Base-by-base conservation (phyloP, 2,113 vertebrate species). In the Halcyon malimbica region DNA sequence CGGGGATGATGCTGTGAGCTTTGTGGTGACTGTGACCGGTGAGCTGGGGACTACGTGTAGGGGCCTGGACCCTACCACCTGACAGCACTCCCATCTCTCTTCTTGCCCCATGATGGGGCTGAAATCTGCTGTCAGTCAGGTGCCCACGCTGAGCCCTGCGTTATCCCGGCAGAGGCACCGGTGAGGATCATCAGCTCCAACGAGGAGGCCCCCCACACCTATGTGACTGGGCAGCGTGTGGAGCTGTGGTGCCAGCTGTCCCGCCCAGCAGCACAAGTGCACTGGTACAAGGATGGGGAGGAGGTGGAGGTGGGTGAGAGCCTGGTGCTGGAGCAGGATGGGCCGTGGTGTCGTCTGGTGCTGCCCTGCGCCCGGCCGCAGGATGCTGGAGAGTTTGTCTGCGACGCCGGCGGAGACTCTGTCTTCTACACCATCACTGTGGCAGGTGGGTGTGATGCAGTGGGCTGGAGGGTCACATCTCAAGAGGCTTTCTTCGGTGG, bases 191-290 rank as follows among this genome's bases (percentile, higher is more conserved):
- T 99, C 59, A 97, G 97, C 57, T 99, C 99, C 35, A 99, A 86
- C 0, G 97, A 98, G 63, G 96, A 96, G 14, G 97, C 97, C 93
- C 93, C 98, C 57, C 98, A 99, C 44, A 56, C 98, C n/a, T 99
- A 99, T 25, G 75, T 96, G 62, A 97, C 97, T 0, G 98, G 98
- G 1, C 98, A 99, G 93, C 98, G 98, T 3, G 98, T 99, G 98
- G 98, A 99, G 44, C 97, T 99, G 93, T 98, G 98, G 96, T 99
- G 99, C 33, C 98, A 99, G 97, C 98, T 99, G 81, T 99, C 99
- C 78, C 95, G 96, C 35, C 96, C 93, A 1, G 98, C 96, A 0
- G 98, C 98, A 19, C 56, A 78, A 0, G 99, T 99, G 54, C 97
- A 4, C 51, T 99, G 99, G 99, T 99, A 99, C 97, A 98, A 99